Evolutionary conservation across 2,113 vertebrate species (phyloP).

Genomic region (Larimichthys polyactis): DNA sequence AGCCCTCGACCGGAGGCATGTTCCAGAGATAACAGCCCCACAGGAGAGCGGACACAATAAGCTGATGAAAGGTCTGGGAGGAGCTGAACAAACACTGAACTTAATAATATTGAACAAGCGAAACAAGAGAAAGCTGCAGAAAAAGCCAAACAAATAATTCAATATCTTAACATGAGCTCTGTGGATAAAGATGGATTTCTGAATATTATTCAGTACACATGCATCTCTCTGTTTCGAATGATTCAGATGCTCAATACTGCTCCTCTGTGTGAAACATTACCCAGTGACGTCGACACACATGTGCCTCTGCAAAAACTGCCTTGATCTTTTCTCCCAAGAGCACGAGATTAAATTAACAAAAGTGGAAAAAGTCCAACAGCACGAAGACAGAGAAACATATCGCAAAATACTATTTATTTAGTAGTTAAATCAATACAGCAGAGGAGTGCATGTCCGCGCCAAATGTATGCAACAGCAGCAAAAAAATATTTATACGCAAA

Average conservation of each 20-base stretch:
- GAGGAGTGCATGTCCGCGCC: background rate
- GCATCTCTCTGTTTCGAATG: background rate
- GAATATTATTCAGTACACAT: background rate
- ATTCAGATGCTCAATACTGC: background rate
- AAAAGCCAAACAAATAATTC: conserved; percentile 17
- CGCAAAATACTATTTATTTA: conserved; percentile 10
- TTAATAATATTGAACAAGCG: conserved; percentile 55
- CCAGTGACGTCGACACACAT: background rate
- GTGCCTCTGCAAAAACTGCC: conserved; percentile 16
- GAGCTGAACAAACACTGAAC: conserved; percentile 54
- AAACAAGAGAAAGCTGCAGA: conserved; percentile 29
- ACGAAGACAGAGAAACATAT: background rate
- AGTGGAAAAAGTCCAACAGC: conserved; percentile 6
- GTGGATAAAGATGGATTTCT: background rate
- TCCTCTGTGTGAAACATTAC: background rate
- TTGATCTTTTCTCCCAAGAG: conserved; percentile 28
- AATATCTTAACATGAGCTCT: background rate
- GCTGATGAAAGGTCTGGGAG: conserved; percentile 56
- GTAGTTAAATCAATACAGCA: conserved; percentile 8
- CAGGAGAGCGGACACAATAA: conserved; percentile 48
- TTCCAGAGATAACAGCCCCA: conserved; percentile 68
- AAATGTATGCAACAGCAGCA: background rate
- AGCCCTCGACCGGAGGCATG: conserved; percentile 54
- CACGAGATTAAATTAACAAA: conserved; percentile 22
- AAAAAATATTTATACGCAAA: conserved; percentile 40